These are phyloP conservation scores for Oligia latruncula DNA, from an alignment of 2,888 invertebrate genomes.

Conservation along the genomic window DNA sequence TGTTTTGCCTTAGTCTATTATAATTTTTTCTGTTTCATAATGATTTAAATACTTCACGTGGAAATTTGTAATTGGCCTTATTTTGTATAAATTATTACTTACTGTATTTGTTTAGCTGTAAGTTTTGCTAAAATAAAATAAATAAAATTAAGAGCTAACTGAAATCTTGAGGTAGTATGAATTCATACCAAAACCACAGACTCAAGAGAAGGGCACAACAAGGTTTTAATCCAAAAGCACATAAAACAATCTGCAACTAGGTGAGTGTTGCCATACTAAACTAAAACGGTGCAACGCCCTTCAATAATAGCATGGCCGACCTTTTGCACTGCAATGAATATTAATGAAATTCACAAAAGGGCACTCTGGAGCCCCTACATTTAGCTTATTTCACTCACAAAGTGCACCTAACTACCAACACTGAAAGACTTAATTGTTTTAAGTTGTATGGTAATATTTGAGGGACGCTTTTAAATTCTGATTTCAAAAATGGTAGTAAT, in stretches of 20 bases:
- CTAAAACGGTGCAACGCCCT: conserved; percentile 62
- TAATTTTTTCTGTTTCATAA: too few species aligned
- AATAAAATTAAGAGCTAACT: neutral
- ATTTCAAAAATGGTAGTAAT: conserved; percentile 5
- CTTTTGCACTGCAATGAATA: conserved; percentile 65
- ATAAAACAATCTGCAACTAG: conserved; percentile 39
- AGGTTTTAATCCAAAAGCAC: conserved; percentile 27
- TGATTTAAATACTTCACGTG: too few species aligned
- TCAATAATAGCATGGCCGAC: conserved; percentile 51
- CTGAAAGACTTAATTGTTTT: conserved; percentile 46
- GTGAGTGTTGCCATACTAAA: conserved; percentile 40
- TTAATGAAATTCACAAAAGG: conserved; percentile 64
- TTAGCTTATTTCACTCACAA: conserved; percentile 65
- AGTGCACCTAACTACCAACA: conserved; percentile 45
- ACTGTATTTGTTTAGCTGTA: too few species aligned
- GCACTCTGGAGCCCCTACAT: conserved; percentile 52
- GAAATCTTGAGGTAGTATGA: neutral
- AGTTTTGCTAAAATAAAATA: too few species aligned
- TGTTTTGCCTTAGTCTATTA: too few species aligned
- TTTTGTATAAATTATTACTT: too few species aligned
- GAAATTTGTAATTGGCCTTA: too few species aligned
- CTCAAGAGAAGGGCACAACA: neutral
- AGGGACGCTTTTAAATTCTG: neutral
- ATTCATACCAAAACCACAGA: neutral
- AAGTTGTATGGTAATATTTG: conserved; percentile 18